Evolutionary conservation across 2,113 vertebrate genomes (phyloP).

Genomic region (mouse (Mus musculus)): DNA sequence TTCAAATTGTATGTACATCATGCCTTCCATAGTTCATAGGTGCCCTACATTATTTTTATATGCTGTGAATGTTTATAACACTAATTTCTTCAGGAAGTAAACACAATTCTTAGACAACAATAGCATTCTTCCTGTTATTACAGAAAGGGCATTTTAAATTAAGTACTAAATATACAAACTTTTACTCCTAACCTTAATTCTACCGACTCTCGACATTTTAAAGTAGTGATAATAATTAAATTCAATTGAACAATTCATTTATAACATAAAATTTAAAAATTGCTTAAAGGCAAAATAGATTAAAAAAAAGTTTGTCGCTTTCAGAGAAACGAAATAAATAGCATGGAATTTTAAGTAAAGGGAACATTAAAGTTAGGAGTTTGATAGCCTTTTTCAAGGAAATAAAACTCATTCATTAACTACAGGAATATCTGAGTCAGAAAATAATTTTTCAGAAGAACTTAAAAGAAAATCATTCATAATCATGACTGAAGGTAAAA

Average conservation of each 20-base stretch:
- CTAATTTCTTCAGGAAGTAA: slow-evolving; percentile 67
- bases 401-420: slow-evolving; percentile 35
- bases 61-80: slow-evolving; percentile 25
- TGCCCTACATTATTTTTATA: slow-evolving; percentile 30
- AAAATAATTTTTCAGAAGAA: slow-evolving; percentile 53
- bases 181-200: slow-evolving; percentile 51
- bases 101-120: slow-evolving; percentile 36
- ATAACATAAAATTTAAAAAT: slow-evolving; percentile 55
- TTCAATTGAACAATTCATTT: slow-evolving; percentile 27
- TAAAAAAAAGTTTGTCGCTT: slow-evolving; percentile 11
- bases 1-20: slow-evolving; percentile 13
- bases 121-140: slow-evolving; percentile 31
- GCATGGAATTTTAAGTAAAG: slow-evolving; percentile 47
- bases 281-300: slow-evolving; percentile 32
- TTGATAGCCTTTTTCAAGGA: slow-evolving; percentile 25
- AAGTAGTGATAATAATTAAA: slow-evolving; percentile 49
- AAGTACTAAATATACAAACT: background rate
- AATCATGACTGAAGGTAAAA: slow-evolving; percentile 31
- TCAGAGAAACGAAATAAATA: slow-evolving; percentile 40
- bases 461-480: slow-evolving; percentile 3
- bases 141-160: slow-evolving; percentile 48
- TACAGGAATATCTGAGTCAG: slow-evolving; percentile 44
- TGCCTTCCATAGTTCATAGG: background rate
- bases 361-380: background rate
- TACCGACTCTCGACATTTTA: slow-evolving; percentile 48